Evolutionary conservation across 1,140 invertebrate genomes (phyloP), one percentile per base, ranked within the genome.

Genomic region (Plodia interpunctella): DNA sequence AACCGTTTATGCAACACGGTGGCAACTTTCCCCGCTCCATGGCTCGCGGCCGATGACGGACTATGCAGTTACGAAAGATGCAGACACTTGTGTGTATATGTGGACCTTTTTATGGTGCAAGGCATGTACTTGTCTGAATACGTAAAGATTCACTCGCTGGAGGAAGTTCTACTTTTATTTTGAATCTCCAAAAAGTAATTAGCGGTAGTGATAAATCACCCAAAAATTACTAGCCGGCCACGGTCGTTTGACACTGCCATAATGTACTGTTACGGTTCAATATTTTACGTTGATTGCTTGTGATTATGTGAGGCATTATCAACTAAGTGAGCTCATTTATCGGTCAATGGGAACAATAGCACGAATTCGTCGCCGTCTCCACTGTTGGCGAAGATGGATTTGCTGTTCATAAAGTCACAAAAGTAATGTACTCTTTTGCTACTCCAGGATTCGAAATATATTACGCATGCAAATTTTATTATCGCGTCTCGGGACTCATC

Each of bases 1-100:
- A 44, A 44, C 70, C 78, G 19, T 80, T 81, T 76, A 80, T 80
- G 76, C 66, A 72, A 78, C 68, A 53, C 68, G 70, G 74, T 70
- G 72, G 71, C 76, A 78, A 88, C 83, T 86, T 86, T 86, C 80
- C 74, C 85, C 74, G 68, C 19, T 53, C 52, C 58, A 30, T 18
- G 25, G 49, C 30, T 32, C 32, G 66, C 30, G 69, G 70, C 30
- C 75, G 76, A 62, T 74, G 75, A 80, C 63, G 30, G 70, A 68
- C 74, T 76, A 78, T 74, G 80, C 77, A 75, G 75, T 88, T 88
- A 83, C 83, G 85, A 88, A 88, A 88, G 83, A 76, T 83, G 76
- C 74, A 78, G 32, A 58, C 57, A 52, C 66, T 65, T 67, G 38
- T 44, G 38, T 44, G 38, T 44, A n/a, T 44, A 44, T 44, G 38